These are phyloP conservation scores for Eriocheir sinensis DNA, from an alignment of 1,140 invertebrate species.

Conservation along the genomic window DNA sequence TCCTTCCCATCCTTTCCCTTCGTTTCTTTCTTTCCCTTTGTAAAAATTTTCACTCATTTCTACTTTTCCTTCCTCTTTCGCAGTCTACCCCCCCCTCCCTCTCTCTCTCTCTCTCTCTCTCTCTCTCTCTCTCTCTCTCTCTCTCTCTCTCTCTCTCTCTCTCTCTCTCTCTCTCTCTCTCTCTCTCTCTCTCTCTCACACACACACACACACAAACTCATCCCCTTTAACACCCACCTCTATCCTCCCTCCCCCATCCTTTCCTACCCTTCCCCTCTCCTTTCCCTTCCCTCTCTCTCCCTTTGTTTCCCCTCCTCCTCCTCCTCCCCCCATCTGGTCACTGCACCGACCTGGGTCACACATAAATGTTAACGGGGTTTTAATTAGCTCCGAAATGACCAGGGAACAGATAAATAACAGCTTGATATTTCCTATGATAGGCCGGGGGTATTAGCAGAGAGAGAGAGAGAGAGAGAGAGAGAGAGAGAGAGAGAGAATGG, in stretches of 20 bases:
- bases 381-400: not conserved
- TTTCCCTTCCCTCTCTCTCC: not conserved
- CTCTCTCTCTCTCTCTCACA: not conserved
- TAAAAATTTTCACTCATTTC: too few species aligned
- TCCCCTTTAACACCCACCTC: too few species aligned
- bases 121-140: not conserved
- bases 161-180: not conserved
- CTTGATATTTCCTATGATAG: not conserved
- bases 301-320: not conserved
- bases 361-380: not conserved
- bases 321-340: not conserved
- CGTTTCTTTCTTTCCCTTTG: too few species aligned
- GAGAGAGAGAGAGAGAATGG: not conserved
- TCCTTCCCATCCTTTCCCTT: too few species aligned
- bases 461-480: not conserved
- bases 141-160: not conserved
- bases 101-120: not conserved
- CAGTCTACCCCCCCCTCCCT: not conserved
- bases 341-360: not conserved
- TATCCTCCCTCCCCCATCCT: not conserved
- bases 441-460: not conserved
- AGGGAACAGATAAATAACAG: not conserved
- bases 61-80: not conserved
- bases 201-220: too few species aligned
- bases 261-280: not conserved